Base-by-base conservation (phyloP, 2,797 vertebrate genomes). In the Spinus pinus region DNA sequence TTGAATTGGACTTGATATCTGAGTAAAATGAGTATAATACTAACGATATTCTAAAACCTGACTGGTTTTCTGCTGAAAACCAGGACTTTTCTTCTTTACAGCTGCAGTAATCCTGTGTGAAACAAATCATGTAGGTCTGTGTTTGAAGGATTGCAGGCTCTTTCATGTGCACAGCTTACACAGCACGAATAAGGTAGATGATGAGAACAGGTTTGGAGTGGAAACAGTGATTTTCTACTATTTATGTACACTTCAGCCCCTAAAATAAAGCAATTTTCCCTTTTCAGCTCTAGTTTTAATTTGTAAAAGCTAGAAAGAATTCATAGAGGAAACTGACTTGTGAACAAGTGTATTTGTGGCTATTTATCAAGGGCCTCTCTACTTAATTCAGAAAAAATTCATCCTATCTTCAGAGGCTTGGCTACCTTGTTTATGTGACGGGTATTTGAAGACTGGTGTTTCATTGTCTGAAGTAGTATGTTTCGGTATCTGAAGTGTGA, bases 1-100 rank as follows among this genome's bases (percentile, higher is more conserved):
- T 84, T 81, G 86, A 85, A 93, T 96, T 78, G 92, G 44, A 91
- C 87, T 96, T 85, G 60, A 6, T 93, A 74, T 81, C 87, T 50
- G 67, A 89, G 46, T 74, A 78, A 93, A 83, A 91, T 70, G 44
- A 92, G 66, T 87, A 39, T 39, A 86, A 83, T 72, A 51, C 49
- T 37, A 97, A 88, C 67, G 39, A 56, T 17, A 65, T 78, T 88
- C 60, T 54, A 51, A 35, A 84, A 49, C 19, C 33, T 91, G 69
- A 37, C 37, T 83, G 19, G 5, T 53, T 79, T 95, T 81, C 70
- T 78, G 22, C 21, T 75, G 50, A 70, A 5, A 35, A 35, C 35
- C 35, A 65, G 57, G 31, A 18, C 62, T 84, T 62, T 75, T 69
- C 64, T 70, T 92, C 57, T 79, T 86, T 75, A 62, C 69, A 86